A percentile compares a stretch with the other conserved stretches of the same genome.
phyloP scores from a whole-genome alignment of 2,888 invertebrate species.

The Drosophila kanekoi region DNA sequence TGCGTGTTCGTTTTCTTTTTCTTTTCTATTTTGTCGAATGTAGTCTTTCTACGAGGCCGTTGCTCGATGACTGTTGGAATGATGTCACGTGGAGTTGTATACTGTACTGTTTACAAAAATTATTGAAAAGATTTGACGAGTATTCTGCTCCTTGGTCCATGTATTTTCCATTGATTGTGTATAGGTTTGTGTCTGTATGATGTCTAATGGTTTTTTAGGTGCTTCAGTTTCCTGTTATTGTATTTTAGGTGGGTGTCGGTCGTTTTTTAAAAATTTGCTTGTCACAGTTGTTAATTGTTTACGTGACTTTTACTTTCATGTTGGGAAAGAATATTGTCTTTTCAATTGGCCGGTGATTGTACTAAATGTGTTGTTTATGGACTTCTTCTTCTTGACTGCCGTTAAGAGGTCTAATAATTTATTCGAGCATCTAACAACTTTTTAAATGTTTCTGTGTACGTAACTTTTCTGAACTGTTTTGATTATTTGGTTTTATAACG shows the following conservation, averaged over 20 bases:
- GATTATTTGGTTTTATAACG: background rate
- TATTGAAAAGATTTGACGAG: background rate
- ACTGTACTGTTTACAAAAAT: background rate
- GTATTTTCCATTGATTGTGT: background rate
- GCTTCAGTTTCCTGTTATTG: background rate
- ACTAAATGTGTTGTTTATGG: too few relatives aligned
- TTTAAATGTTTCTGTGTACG: background rate
- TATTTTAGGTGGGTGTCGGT: too few relatives aligned
- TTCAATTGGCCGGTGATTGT: too few relatives aligned
- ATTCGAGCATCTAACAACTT: background rate
- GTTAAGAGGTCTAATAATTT: too few relatives aligned
- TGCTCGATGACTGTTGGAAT: conserved; percentile 9
- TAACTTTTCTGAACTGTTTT: background rate
- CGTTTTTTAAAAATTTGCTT: too few relatives aligned
- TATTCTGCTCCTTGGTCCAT: too few relatives aligned
- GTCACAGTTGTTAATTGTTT: too few relatives aligned
- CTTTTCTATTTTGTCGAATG: background rate
- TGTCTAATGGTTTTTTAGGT: background rate
- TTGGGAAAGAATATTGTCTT: too few relatives aligned
- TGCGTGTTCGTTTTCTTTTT: background rate
- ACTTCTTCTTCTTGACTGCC: too few relatives aligned
- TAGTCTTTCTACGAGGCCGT: conserved; percentile 2
- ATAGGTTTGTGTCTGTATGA: background rate
- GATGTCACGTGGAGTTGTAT: conserved; percentile 1
- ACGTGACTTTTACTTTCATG: too few relatives aligned